Evolutionary conservation across 1,140 invertebrate genomes (phyloP), one percentile per base, ranked within the genome.

Genomic region (Drosophila nigromelanica): DNA sequence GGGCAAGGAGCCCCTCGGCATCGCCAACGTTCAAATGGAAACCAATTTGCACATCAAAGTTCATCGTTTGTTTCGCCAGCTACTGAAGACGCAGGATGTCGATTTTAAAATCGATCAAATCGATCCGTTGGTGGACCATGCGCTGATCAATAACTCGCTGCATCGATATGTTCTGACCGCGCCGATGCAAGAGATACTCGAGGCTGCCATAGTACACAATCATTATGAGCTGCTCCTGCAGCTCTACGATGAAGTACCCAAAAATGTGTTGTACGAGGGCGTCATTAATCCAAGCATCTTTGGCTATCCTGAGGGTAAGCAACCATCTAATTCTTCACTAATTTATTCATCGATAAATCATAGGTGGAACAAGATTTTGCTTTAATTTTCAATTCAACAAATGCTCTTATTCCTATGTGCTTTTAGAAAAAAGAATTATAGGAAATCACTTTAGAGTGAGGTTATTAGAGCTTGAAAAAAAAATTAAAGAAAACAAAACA

Each of bases 81-180:
- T 91, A 5, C 51, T 91, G 1, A 75, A 40, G 12, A 77, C 83
- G 0, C 33, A 74, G 12, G 55, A 43, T 24, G 56, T 62, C 0
- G 51, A 91, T 42, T 67, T 87, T 4, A 43, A 58, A 2, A 48
- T 66, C 0, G 6, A 63, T 0, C 12, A 55, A 0, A 87, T 91
- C 7, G 47, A 89, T 69, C 33, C 47, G 0, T 8, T 71, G 1
- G 21, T n/a, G 1, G 79, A 91, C 27, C 10, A 6, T 4, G 89
- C 89, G 1, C 40, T 91, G 11, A 68, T 91, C 5, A 83, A 78
- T 21, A 91, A 91, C 60, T 91, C 90, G 0, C 10, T 87, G 51
- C 85, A 90, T 51, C 89, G 89, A 3, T 91, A 73, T 14, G 75
- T 91, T 0, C 33, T 91, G 1, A 83, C 67, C n/a, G 47, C 61